These are phyloP conservation scores for Prionace glauca DNA, from an alignment of 2,797 vertebrate genomes.

Conservation along the genomic window DNA sequence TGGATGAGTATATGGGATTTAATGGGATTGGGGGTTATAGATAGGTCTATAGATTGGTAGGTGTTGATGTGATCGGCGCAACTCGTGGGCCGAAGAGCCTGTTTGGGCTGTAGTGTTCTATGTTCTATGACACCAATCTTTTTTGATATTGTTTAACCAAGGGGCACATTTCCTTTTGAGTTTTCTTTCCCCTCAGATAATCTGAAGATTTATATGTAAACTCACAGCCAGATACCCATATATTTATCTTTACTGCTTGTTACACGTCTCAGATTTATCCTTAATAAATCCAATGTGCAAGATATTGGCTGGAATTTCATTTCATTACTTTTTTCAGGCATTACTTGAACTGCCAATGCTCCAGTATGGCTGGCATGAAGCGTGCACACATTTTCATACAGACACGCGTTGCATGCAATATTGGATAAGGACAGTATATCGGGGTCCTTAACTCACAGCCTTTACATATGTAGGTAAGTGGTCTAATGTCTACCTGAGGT, in stretches of 20 bases:
- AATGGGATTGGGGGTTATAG: too few relatives aligned
- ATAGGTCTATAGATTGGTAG: too few relatives aligned
- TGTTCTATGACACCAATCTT: background rate
- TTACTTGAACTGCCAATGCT: background rate
- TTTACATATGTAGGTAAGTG: background rate
- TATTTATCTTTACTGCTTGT: background rate
- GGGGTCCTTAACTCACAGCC: background rate
- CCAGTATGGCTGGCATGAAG: background rate
- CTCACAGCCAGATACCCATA: background rate
- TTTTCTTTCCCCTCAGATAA: background rate
- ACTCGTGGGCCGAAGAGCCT: too few relatives aligned
- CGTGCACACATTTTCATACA: too few relatives aligned
- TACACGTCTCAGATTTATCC: background rate
- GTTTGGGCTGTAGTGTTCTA: too few relatives aligned
- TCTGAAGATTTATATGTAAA: background rate
- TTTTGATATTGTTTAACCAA: background rate
- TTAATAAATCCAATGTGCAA: background rate
- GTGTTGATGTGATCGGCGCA: too few relatives aligned
- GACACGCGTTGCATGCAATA: background rate
- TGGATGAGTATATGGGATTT: too few relatives aligned
- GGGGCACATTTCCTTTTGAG: background rate
- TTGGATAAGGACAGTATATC: background rate
- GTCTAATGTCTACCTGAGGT: background rate
- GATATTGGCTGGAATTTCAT: background rate
- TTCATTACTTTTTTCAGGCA: background rate